phyloP scores from a whole-genome alignment of 2,113 vertebrate genomes.

The Tetraodon nigroviridis region DNA sequence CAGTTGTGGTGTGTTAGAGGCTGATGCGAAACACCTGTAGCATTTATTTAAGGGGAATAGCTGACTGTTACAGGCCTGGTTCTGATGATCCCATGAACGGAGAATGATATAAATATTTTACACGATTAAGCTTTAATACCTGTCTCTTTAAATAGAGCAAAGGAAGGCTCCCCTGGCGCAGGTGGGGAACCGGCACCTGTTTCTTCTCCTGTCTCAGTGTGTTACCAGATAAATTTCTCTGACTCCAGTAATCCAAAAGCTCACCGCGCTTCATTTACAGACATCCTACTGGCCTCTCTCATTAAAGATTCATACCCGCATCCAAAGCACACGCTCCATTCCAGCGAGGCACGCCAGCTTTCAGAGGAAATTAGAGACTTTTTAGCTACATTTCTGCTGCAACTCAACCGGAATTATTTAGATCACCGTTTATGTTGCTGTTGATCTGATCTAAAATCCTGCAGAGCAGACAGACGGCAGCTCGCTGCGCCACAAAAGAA shows the following conservation, averaged over 20 bases:
- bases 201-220: conserved; percentile 20
- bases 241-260: conserved; percentile 68
- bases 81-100: conserved; percentile 7
- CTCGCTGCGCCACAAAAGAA: not conserved
- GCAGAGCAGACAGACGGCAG: not conserved
- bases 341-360: no score
- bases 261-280: conserved; percentile 62
- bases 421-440: not conserved
- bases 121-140: conserved; percentile 55
- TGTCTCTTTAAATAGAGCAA: conserved; percentile 57
- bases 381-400: no score
- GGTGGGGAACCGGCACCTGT: conserved; percentile 46
- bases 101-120: conserved; percentile 25
- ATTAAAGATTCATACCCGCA: conserved; percentile 64
- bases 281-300: conserved; percentile 45
- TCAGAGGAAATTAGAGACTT: no score
- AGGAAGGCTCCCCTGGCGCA: conserved; percentile 47
- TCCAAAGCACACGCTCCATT: not conserved
- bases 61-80: no score
- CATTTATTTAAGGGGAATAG: not conserved
- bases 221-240: conserved; percentile 43
- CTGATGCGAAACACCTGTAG: conserved; percentile 30
- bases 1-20: conserved; percentile 15
- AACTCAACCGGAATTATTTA: not conserved
- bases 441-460: not conserved